phyloP scores from a whole-genome alignment of 1,140 invertebrate species.

The Trachymyrmex septentrionalis region DNA sequence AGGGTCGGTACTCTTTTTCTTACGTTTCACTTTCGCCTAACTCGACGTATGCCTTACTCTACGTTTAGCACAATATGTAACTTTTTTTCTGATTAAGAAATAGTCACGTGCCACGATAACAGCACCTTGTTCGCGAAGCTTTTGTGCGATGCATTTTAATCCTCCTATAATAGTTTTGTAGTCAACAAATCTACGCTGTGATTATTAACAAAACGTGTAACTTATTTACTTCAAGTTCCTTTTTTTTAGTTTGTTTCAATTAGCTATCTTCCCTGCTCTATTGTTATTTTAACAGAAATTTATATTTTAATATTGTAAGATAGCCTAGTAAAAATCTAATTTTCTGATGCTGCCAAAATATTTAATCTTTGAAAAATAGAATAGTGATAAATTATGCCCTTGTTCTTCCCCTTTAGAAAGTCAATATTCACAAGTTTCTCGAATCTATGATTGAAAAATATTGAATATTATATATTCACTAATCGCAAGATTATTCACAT shows the following conservation, averaged over 20 bases:
- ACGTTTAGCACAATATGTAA: conserved; percentile 81
- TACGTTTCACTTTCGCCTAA: conserved; percentile 79
- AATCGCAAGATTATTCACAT: neutral
- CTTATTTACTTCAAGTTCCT: conserved; percentile 1
- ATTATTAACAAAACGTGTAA: conserved; percentile 11
- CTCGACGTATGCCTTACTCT: conserved; percentile 83
- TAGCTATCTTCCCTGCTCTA: neutral
- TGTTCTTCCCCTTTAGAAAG: neutral
- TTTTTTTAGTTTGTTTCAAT: neutral
- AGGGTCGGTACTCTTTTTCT: conserved; percentile 77
- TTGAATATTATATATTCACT: neutral
- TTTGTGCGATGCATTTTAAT: conserved; percentile 42
- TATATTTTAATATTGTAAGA: conserved; percentile 1
- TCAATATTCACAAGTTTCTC: neutral
- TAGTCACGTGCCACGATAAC: conserved; percentile 62
- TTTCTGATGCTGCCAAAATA: conserved; percentile 25
- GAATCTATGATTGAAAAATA: conserved; percentile 5
- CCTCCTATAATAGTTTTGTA: neutral
- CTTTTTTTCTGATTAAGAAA: conserved; percentile 79
- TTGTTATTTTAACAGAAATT: conserved; percentile 24
- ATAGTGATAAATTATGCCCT: conserved; percentile 28
- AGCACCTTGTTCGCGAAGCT: conserved; percentile 68
- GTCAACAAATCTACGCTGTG: neutral
- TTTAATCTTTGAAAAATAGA: conserved; percentile 26
- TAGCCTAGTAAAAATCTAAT: conserved; percentile 24